A percentile compares a stretch with the other conserved stretches of the same genome.
These are phyloP conservation scores for Aleiodes testaceus DNA, from an alignment of 2,888 invertebrate genomes.

Conservation along the genomic window DNA sequence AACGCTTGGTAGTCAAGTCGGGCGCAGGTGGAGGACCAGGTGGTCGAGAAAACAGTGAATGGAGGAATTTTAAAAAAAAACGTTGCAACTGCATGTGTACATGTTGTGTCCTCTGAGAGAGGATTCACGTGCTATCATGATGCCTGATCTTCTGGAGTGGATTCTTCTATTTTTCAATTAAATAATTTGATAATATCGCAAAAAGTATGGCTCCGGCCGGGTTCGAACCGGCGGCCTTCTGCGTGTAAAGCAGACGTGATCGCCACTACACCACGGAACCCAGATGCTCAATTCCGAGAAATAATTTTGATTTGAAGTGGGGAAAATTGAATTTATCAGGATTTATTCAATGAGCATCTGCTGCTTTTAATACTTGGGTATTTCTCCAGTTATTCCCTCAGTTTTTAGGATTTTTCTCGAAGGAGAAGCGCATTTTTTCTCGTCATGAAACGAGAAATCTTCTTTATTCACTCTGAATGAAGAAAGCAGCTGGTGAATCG, in stretches of 20 bases:
- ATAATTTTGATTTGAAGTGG: not conserved
- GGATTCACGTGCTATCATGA: too few species aligned
- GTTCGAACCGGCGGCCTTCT: constrained; percentile 69
- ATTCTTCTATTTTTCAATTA: not conserved
- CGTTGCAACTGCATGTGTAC: constrained; percentile 26
- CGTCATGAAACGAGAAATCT: too few species aligned
- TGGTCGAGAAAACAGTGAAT: constrained; percentile 54
- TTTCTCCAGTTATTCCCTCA: too few species aligned
- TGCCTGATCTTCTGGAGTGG: too few species aligned
- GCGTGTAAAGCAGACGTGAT: constrained; percentile 70
- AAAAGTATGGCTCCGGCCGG: constrained; percentile 63
- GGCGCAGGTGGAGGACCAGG: constrained; percentile 53
- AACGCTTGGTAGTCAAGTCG: constrained; percentile 42
- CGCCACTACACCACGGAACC: constrained; percentile 69
- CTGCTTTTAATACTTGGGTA: too few species aligned
- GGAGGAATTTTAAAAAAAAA: constrained; percentile 50
- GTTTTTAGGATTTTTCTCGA: too few species aligned
- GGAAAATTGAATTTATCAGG: too few species aligned
- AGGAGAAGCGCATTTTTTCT: too few species aligned
- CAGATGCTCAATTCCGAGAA: constrained; percentile 26
- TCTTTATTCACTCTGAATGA: too few species aligned
- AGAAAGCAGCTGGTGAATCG: too few species aligned
- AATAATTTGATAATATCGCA: constrained; percentile 26
- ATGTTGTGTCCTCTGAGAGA: not conserved
- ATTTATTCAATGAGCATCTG: too few species aligned